Evolutionary conservation across 1,140 invertebrate species (phyloP).

Genomic region (Cyclina sinensis): DNA sequence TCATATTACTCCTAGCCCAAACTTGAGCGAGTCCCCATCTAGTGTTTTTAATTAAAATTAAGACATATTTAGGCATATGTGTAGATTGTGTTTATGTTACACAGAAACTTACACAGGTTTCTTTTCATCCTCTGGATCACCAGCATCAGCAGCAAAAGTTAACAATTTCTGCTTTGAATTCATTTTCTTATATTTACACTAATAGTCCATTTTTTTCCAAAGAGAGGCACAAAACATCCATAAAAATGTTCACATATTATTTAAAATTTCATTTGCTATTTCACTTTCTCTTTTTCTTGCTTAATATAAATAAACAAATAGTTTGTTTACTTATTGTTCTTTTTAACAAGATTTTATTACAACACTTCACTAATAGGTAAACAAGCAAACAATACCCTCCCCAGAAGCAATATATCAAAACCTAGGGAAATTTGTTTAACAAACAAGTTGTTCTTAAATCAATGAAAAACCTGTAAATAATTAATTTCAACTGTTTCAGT

Average conservation of each 20-base stretch:
- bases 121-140: not conserved
- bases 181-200: not conserved
- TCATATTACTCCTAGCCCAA: no score
- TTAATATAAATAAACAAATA: no score
- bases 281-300: no score
- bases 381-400: constrained; percentile 3
- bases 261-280: no score
- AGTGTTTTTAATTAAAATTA: no score
- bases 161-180: constrained; percentile 45
- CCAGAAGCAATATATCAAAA: not conserved
- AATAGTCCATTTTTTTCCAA: not conserved
- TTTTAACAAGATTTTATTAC: not conserved
- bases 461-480: constrained; percentile 10
- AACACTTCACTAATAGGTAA: not conserved
- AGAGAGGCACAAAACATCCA: no score
- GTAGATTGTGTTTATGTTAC: no score
- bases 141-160: constrained; percentile 1
- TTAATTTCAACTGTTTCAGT: constrained; percentile 23
- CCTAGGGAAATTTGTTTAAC: constrained; percentile 4
- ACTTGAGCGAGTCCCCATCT: no score
- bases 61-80: no score
- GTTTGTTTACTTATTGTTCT: not conserved
- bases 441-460: constrained; percentile 6
- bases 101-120: constrained; percentile 51
- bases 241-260: no score